Evolutionary conservation across 2,888 invertebrate genomes (phyloP), one percentile per base, ranked within the genome.

Genomic region (Erebia epiphron): DNA sequence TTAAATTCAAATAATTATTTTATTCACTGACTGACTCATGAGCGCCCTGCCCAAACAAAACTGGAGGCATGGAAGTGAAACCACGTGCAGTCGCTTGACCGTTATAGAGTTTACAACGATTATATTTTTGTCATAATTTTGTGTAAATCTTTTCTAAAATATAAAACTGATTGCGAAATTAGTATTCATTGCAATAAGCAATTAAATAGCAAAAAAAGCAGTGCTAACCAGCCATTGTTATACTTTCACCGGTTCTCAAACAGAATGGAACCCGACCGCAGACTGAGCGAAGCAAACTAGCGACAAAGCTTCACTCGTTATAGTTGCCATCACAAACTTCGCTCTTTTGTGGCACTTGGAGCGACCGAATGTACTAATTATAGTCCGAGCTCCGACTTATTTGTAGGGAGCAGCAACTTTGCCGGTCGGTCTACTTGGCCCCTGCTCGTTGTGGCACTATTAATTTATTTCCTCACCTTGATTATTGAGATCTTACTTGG

Each of bases 361-460:
- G 80, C 80, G 72, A 71, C 84, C 83, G 82, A 88, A 90, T 87
- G 89, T 85, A 84, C 90, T 90, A 91, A 91, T 91, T 91, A 91
- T 89, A 84, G 83, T 85, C 83, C 82, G 76, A 69, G 73, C 73
- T 75, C 76, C 71, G 78, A 82, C 82, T 85, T 84, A 88, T 89
- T 90, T 86, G 86, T 83, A 77, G 85, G 87, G 86, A 84, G 84
- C 84, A 83, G 84, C 86, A 83, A 88, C 86, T 89, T 88, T 79
- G 77, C 69, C 79, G 78, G 77, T 75, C 79, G 80, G 80, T 77
- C 80, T 77, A 79, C 81, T 79, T 83, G 85, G 86, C 86, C 84
- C 85, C 78, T 79, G 82, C 80, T 82, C 76, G 78, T 75, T 71
- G 75, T 57, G 74, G 71, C 69, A 71, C 78, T n/a, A n/a, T n/a